A percentile compares a stretch with the other conserved stretches of the same genome.
phyloP scores from a whole-genome alignment of 35 echinoderm and acorn worm genomes.

The Chiridota heheva region DNA sequence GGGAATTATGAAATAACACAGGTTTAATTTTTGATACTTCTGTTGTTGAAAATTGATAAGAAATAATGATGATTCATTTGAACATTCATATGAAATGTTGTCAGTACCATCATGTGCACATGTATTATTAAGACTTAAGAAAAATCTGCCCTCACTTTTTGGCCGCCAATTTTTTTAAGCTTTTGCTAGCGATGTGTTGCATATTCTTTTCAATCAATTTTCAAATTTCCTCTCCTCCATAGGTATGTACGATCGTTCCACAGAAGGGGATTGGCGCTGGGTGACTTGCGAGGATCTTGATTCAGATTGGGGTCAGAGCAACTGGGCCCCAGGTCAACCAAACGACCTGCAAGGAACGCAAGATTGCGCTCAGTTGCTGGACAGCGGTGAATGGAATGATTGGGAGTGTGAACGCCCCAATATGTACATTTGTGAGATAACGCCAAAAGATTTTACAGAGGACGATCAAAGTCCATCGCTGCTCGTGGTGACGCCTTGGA shows the following conservation, averaged over 20 bases:
- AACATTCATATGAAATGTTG: too few relatives aligned
- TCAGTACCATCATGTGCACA: too few relatives aligned
- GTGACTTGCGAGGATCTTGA: slow-evolving; percentile 61
- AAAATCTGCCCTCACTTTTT: too few relatives aligned
- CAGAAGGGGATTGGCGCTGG: slow-evolving; percentile 81
- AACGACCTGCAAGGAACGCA: slow-evolving; percentile 64
- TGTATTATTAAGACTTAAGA: too few relatives aligned
- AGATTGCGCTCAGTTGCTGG: slow-evolving; percentile 72
- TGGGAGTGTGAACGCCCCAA: slow-evolving; percentile 43
- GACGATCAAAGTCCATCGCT: slow-evolving; percentile 50
- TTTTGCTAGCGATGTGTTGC: too few relatives aligned
- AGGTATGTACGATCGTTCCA: slow-evolving; percentile 82
- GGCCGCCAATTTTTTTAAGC: too few relatives aligned
- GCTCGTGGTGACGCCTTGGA: slow-evolving; percentile 60
- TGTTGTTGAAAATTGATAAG: too few relatives aligned
- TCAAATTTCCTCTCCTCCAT: neutral
- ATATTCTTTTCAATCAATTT: neutral
- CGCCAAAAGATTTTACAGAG: slow-evolving; percentile 44
- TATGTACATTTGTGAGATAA: slow-evolving; percentile 79
- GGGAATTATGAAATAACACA: too few relatives aligned
- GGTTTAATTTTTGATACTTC: too few relatives aligned
- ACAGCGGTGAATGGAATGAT: slow-evolving; percentile 70
- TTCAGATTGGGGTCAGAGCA: slow-evolving; percentile 39
- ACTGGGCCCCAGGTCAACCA: slow-evolving; percentile 71
- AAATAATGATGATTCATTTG: too few relatives aligned